Evolutionary conservation across 2,888 invertebrate genomes (phyloP).

Genomic region (Aplocera efformata): DNA sequence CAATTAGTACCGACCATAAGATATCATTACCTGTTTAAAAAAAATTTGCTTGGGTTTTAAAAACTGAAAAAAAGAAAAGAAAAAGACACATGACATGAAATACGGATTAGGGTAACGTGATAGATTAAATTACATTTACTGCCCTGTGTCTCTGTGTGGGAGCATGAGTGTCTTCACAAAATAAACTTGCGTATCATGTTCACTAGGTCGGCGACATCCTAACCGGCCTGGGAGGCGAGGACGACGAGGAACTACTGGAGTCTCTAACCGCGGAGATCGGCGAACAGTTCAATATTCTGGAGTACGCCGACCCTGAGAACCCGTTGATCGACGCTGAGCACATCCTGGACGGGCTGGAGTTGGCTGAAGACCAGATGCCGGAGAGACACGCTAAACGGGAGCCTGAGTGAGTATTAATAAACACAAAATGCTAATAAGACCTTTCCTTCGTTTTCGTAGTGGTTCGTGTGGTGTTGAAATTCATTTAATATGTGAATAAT

Average conservation of each 20-base stretch:
- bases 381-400: slow-evolving; percentile 81
- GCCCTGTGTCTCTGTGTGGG: no score
- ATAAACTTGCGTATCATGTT: background rate
- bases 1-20: no score
- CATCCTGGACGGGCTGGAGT: slow-evolving; percentile 91
- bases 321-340: slow-evolving; percentile 90
- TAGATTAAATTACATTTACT: no score
- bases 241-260: slow-evolving; percentile 91
- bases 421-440: background rate
- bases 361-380: slow-evolving; percentile 87
- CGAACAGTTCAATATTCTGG: slow-evolving; percentile 96
- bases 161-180: background rate
- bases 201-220: slow-evolving; percentile 86
- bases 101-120: no score
- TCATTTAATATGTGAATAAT: no score
- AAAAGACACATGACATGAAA: no score
- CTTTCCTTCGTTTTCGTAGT: no score
- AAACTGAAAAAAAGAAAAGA: no score
- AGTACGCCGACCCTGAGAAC: slow-evolving; percentile 95
- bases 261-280: slow-evolving; percentile 91
- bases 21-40: no score
- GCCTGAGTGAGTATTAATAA: slow-evolving; percentile 46
- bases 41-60: no score
- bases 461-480: no score
- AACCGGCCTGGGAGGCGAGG: slow-evolving; percentile 91